Base-by-base conservation (phyloP, 2,888 invertebrate genomes). In the Saturnia japonica region DNA sequence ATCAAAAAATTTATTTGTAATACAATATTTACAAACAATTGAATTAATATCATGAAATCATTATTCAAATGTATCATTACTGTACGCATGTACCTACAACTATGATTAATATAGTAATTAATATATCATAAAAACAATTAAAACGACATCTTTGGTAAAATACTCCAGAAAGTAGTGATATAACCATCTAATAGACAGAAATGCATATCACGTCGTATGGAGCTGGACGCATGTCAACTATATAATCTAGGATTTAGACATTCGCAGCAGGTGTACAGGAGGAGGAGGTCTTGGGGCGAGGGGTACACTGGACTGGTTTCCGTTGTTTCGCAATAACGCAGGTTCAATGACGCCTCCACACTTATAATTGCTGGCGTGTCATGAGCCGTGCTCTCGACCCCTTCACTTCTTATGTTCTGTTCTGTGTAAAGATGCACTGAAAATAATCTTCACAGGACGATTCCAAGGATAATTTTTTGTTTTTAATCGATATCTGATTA, bases 301-400 rank as follows among this genome's bases (percentile, higher is more conserved):
- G 74, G 71, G 78, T 75, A 75, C 80, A 79, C 85, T 90, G 91
- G 89, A 91, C 93, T 91, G 90, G 93, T 93, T 93, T 94, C 93
- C 93, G 93, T 93, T 94, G 93, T 93, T 93, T 94, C 91, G 93
- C 93, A 93, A 94, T 92, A 91, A 89, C 88, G 82, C 82, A 90
- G 87, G 93, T 92, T 94, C 93, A 94, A 88, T 92, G 93, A 92
- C 93, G 91, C 90, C 89, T 88, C 81, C 80, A 81, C 84, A 85
- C 85, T 88, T 88, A 89, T 91, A 90, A 91, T 93, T 90, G 91
- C 84, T 84, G 84, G 85, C 90, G 86, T 91, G 91, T 90, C 90
- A 89, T 85, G 86, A 84, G 82, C 83, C n/a, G 80, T 82, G 85
- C 82, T 85, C 85, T 84, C 86, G 88, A 86, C 89, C 88, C 88